A percentile compares a stretch with the other conserved stretches of the same genome.
Conservation (phyloP, 1,140 invertebrate genomes). For the Hesperophylax magnus region DNA sequence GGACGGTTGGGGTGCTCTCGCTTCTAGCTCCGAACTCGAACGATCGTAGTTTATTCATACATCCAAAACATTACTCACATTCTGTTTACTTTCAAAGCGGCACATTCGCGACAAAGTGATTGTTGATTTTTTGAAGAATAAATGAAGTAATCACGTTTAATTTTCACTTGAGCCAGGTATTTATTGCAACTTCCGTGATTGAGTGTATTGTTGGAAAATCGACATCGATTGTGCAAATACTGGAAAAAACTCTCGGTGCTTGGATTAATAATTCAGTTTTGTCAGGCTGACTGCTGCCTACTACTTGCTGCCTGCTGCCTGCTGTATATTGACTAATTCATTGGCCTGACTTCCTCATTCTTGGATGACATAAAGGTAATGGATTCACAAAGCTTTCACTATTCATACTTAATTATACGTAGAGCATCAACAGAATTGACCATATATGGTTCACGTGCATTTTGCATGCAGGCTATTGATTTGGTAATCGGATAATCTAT, state of each 20-base stretch:
- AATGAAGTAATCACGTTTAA: background rate
- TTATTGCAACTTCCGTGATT: constrained; percentile 44
- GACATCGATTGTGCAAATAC: constrained; percentile 48
- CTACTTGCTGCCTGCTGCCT: too few species aligned
- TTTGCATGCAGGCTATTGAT: too few species aligned
- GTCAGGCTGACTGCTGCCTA: constrained; percentile 13
- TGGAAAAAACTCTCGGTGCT: constrained; percentile 36
- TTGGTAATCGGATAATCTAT: too few species aligned
- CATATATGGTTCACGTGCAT: too few species aligned
- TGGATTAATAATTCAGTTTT: constrained; percentile 45
- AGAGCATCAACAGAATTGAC: too few species aligned
- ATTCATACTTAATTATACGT: too few species aligned
- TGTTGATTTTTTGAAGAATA: background rate
- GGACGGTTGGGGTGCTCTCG: constrained; percentile 10
- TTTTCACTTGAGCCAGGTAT: background rate
- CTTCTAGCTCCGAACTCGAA: constrained; percentile 27
- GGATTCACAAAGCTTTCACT: background rate
- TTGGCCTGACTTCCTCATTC: constrained; percentile 16
- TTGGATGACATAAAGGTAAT: constrained; percentile 29
- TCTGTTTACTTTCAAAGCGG: constrained; percentile 10
- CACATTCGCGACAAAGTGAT: background rate
- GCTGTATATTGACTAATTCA: constrained; percentile 34
- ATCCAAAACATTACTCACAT: constrained; percentile 11
- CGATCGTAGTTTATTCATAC: constrained; percentile 42
- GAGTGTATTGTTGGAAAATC: constrained; percentile 40